Percentiles rank a stretch among this genome's conserved stretches.
Evolutionary conservation across 2,888 invertebrate species (phyloP).

Genomic region (Caenorhabditis zanzibari): DNA sequence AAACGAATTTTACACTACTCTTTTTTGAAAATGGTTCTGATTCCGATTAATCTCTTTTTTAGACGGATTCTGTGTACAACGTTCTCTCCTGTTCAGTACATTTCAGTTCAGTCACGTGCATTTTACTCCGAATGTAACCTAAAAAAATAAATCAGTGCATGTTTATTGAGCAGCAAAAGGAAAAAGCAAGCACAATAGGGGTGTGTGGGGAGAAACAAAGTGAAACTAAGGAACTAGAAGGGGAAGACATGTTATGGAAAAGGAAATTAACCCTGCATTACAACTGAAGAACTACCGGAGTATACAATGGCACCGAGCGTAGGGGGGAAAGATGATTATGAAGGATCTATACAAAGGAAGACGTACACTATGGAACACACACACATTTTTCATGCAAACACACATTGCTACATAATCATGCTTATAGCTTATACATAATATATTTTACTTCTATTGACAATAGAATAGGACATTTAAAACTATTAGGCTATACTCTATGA

Average conservation of each 20-base stretch:
- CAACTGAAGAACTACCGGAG: conserved; percentile 45
- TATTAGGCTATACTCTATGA: background rate
- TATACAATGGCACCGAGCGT: conserved; percentile 3
- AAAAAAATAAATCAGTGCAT: conserved; percentile 16
- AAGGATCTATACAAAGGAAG: conserved; percentile 10
- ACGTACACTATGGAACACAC: conserved; percentile 17
- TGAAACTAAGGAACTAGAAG: conserved; percentile 14
- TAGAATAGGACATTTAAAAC: background rate
- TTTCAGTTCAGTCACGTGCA: background rate
- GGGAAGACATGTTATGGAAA: conserved; percentile 15
- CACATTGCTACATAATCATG: conserved; percentile 9
- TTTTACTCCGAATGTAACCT: conserved; percentile 3
- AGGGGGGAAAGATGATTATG: conserved; percentile 5
- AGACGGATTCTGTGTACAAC: background rate
- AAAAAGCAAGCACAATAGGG: conserved; percentile 10
- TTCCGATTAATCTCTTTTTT: background rate
- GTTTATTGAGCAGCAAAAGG: conserved; percentile 42
- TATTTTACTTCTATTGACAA: conserved; percentile 13
- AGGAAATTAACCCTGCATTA: conserved; percentile 29
- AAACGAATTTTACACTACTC: no score
- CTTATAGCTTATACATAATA: conserved; percentile 6
- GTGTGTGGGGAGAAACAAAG: background rate
- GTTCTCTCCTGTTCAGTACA: background rate
- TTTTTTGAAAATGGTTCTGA: no score
- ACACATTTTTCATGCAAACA: conserved; percentile 19